A percentile compares a stretch with the other conserved stretches of the same genome.
Conservation (phyloP, 2,888 invertebrate species). For the Andrena chrysosceles region DNA sequence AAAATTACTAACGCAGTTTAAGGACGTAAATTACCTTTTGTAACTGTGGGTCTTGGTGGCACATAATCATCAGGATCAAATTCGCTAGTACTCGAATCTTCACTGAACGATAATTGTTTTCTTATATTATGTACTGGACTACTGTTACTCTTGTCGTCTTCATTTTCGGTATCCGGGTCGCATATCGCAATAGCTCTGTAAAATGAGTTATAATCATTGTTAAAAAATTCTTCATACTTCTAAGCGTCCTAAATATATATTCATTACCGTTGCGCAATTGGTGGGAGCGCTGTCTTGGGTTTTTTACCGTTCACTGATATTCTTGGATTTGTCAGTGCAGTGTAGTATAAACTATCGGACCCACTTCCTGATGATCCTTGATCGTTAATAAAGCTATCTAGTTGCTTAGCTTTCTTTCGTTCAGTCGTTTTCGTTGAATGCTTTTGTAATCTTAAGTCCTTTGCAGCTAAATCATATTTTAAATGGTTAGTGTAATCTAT, state of each 20-base stretch:
- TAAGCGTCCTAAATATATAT: constrained; percentile 31
- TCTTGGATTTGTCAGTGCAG: constrained; percentile 78
- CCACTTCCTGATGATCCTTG: constrained; percentile 72
- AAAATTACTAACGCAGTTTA: background rate
- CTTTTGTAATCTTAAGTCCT: constrained; percentile 43
- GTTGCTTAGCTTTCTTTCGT: constrained; percentile 42
- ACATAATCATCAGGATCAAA: constrained; percentile 82
- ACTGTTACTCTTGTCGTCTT: constrained; percentile 51
- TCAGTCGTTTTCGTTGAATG: constrained; percentile 55
- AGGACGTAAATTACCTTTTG: constrained; percentile 43
- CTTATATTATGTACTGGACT: constrained; percentile 35
- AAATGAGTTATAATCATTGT: constrained; percentile 13
- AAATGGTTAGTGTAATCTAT: background rate
- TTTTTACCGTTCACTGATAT: constrained; percentile 35
- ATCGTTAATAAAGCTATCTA: constrained; percentile 79
- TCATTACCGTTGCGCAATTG: constrained; percentile 57
- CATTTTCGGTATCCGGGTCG: constrained; percentile 78
- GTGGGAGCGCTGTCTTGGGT: constrained; percentile 37
- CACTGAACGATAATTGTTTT: constrained; percentile 72
- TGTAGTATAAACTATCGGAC: constrained; percentile 78
- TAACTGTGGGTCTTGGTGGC: constrained; percentile 71
- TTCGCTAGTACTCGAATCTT: constrained; percentile 79
- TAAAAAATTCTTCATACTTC: background rate
- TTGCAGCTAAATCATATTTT: constrained; percentile 51
- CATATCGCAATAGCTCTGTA: constrained; percentile 75